Percentiles rank a stretch among this genome's conserved stretches.
phyloP scores from a whole-genome alignment of 2,797 vertebrate species.

The Pteronotus mesoamericanus region DNA sequence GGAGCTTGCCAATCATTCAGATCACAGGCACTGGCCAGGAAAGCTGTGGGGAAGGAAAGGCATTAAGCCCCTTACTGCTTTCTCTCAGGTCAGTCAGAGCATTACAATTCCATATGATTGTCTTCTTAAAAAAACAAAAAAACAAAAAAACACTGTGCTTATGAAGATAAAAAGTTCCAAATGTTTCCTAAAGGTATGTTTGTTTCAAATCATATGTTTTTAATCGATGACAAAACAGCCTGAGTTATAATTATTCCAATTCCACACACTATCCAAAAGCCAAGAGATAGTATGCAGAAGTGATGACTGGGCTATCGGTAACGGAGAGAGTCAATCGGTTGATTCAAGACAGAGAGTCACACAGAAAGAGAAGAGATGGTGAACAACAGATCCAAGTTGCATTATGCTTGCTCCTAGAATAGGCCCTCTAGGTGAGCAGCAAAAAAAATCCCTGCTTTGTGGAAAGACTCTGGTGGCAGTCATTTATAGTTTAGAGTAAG shows the following conservation, averaged over 20 bases:
- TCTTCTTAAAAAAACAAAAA: neutral
- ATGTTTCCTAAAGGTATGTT: constrained; percentile 78
- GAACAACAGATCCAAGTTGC: constrained; percentile 33
- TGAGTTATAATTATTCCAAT: constrained; percentile 76
- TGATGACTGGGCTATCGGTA: constrained; percentile 54
- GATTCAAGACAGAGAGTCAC: constrained; percentile 42
- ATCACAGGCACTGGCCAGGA: constrained; percentile 65
- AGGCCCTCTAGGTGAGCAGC: neutral
- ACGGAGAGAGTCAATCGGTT: constrained; percentile 23
- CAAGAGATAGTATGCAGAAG: constrained; percentile 70
- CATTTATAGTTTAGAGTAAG: neutral
- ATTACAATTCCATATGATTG: constrained; percentile 72
- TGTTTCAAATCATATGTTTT: constrained; percentile 80
- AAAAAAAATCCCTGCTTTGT: neutral
- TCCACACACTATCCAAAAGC: constrained; percentile 39
- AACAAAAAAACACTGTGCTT: constrained; percentile 50
- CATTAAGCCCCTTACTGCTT: constrained; percentile 61
- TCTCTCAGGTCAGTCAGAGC: constrained; percentile 69
- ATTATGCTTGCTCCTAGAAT: neutral
- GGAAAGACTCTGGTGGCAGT: neutral
- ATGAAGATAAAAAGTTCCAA: constrained; percentile 81
- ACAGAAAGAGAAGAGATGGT: constrained; percentile 44
- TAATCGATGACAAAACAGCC: constrained; percentile 74
- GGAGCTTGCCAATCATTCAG: constrained; percentile 73
- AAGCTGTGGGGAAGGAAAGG: constrained; percentile 67